A percentile compares a stretch with the other conserved stretches of the same genome.
Conservation (phyloP, 1,140 invertebrate genomes). For the Trachymyrmex cornetzi region DNA sequence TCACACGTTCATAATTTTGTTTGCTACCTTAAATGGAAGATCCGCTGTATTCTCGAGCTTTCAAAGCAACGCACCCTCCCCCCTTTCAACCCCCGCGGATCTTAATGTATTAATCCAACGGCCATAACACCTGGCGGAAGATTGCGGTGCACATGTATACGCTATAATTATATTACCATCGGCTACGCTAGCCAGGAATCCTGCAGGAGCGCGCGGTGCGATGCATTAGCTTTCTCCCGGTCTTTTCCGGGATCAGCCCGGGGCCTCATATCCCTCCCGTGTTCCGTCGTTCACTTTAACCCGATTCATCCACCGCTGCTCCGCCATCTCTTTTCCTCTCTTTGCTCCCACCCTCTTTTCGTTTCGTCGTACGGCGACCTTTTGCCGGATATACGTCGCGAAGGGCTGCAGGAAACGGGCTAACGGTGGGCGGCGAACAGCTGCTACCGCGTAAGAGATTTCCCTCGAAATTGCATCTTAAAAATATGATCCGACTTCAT, state of each 20-base stretch:
- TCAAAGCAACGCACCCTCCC: background rate
- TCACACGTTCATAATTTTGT: conserved; percentile 21
- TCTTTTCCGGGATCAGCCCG: conserved; percentile 21
- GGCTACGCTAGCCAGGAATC: conserved; percentile 37
- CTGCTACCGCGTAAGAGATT: conserved; percentile 81
- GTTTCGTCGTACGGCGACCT: conserved; percentile 60
- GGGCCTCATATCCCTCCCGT: conserved; percentile 7
- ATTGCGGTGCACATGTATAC: conserved; percentile 18
- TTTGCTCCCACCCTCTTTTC: conserved; percentile 33
- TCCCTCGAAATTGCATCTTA: conserved; percentile 84
- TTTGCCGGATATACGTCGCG: conserved; percentile 66
- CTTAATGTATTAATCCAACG: conserved; percentile 42
- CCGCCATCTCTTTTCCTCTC: background rate
- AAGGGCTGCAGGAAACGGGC: conserved; percentile 56
- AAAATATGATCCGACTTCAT: conserved; percentile 84
- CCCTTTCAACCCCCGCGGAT: background rate
- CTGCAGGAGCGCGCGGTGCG: conserved; percentile 13
- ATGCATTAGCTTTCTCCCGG: conserved; percentile 45
- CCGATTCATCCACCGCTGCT: conserved; percentile 25
- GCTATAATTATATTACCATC: conserved; percentile 57
- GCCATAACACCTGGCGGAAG: conserved; percentile 32
- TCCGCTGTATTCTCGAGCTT: background rate
- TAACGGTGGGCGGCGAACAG: conserved; percentile 70
- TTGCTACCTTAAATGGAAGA: background rate
- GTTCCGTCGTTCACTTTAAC: conserved; percentile 65